A percentile compares a stretch with the other conserved stretches of the same genome.
Conservation (phyloP, 2,888 invertebrate species). For the Campoletis raptor region DNA sequence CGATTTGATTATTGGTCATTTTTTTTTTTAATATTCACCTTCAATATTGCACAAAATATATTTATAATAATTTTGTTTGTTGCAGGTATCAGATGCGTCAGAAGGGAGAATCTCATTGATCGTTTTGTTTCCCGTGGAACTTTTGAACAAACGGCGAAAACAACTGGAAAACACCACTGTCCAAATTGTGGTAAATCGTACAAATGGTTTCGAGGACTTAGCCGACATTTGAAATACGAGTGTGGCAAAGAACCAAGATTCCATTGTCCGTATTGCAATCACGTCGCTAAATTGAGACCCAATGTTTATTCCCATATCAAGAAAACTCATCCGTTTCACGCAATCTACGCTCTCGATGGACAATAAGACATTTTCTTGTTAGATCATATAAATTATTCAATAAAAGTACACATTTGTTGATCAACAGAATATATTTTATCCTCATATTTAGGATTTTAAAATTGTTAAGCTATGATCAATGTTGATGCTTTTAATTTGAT, state of each 20-base stretch:
- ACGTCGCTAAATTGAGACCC: constrained; percentile 76
- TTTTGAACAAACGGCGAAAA: background rate
- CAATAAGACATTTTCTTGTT: constrained; percentile 64
- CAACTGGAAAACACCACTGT: constrained; percentile 39
- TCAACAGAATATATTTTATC: background rate
- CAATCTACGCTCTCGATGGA: constrained; percentile 77
- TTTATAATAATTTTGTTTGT: constrained; percentile 13
- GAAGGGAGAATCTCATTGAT: background rate
- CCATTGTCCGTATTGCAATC: constrained; percentile 79
- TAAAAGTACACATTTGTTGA: constrained; percentile 16
- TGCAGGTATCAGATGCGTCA: constrained; percentile 25
- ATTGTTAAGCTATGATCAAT: background rate
- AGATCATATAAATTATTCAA: background rate
- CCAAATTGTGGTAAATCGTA: constrained; percentile 59
- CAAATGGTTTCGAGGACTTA: constrained; percentile 57
- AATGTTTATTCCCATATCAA: constrained; percentile 80
- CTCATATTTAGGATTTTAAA: background rate
- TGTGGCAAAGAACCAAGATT: constrained; percentile 81
- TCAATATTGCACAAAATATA: background rate
- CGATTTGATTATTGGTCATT: background rate
- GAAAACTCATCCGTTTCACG: constrained; percentile 72
- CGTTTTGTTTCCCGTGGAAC: background rate
- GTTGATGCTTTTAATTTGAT: background rate
- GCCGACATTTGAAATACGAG: constrained; percentile 75
- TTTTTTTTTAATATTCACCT: no score